These are phyloP conservation scores for Aproaerema taeniolella DNA, from an alignment of 2,888 invertebrate genomes.

Conservation along the genomic window DNA sequence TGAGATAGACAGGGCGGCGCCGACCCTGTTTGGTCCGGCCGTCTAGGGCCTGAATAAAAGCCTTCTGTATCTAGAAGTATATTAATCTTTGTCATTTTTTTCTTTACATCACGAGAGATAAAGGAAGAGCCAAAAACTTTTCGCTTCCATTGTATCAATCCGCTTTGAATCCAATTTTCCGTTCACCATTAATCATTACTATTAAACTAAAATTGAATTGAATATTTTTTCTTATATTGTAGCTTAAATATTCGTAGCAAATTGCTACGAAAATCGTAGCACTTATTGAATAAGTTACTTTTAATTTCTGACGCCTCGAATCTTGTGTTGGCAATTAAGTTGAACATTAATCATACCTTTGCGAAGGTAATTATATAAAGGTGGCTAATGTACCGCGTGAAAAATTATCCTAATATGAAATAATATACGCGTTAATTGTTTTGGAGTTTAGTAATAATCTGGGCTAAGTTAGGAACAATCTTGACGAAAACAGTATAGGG, in stretches of 20 bases:
- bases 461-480: too few relatives aligned
- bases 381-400: neutral
- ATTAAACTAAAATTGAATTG: too few relatives aligned
- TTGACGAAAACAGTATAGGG: too few relatives aligned
- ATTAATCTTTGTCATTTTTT: conserved; percentile 17
- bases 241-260: too few relatives aligned
- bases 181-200: too few relatives aligned
- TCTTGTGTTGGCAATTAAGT: neutral
- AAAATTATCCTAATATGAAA: neutral
- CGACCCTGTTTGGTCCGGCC: conserved; percentile 37
- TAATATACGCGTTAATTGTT: neutral
- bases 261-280: conserved; percentile 22
- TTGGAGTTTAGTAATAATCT: neutral
- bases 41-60: conserved; percentile 29
- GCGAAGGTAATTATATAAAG: neutral
- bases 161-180: too few relatives aligned
- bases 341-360: neutral
- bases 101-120: conserved; percentile 6
- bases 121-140: too few relatives aligned
- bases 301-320: neutral
- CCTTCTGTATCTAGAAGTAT: conserved; percentile 16
- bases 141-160: too few relatives aligned
- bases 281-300: neutral
- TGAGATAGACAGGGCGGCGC: conserved; percentile 50
- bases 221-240: too few relatives aligned